Evolutionary conservation across 1,140 invertebrate genomes (phyloP), one percentile per base, ranked within the genome.

Genomic region (Orussus abietinus): DNA sequence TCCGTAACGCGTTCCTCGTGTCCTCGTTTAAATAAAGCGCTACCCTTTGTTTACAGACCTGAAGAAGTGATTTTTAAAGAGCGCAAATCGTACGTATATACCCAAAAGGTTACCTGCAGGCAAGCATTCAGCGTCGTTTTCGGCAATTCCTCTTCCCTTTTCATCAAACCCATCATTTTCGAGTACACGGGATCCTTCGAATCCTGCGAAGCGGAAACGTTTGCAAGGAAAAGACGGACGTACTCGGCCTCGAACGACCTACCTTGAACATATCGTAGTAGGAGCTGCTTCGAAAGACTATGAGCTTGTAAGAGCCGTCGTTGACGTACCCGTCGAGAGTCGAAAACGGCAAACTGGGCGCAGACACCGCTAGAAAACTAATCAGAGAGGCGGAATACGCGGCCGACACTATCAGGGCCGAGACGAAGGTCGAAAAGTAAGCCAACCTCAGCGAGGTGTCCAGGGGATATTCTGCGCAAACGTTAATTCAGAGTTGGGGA

Each of bases 331-430:
- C 51, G 0, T 51, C 21, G 1, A 63, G 15, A 10, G 51, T 36
- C 0, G 14, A 20, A 10, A 64, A 63, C 0, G 62, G 61, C 13
- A 51, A 2, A 12, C 30, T 12, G 0, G 10, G 34, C 3, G 13
- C 15, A 6, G 17, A 18, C 7, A 37, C 29, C 0, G 62, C 53
- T 3, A 64, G 21, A n/a, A 49, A 62, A n/a, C 51, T 45, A 19
- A 60, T 49, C 10, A 64, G 21, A 20, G 51, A 53, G 7, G 59
- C 62, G 6, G 59, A 64, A 33, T 64, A 65, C 9, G 47, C 40
- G 0, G 59, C 39, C 3, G 41, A 12, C 4, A 61, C 28, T 17
- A 65, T 20, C 5, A 60, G 28, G 1, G 59, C 40, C 0, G 59
- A 51, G 5, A 49, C 4, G 13, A 57, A 59, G 31, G 60, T 47